Percentiles rank a stretch among this genome's conserved stretches.
phyloP scores from a whole-genome alignment of 2,797 vertebrate species.

The Sebastolobus alascanus region DNA sequence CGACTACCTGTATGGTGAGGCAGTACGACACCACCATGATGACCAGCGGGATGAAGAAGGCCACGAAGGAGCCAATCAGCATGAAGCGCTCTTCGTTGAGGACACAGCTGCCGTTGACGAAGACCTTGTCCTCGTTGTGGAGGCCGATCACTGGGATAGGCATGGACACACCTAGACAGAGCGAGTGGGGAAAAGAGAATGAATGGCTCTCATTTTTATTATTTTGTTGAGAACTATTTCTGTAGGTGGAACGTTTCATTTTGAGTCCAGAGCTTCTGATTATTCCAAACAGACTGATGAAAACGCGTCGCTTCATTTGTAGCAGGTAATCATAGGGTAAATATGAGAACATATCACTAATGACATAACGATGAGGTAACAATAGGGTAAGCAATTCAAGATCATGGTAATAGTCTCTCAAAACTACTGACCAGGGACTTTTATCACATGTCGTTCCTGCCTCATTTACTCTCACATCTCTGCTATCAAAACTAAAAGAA shows the following conservation, averaged over 20 bases:
- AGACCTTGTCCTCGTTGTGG: slow-evolving; percentile 93
- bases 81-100: slow-evolving; percentile 96
- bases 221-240: neutral
- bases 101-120: slow-evolving; percentile 92
- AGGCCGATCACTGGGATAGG: slow-evolving; percentile 97
- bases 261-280: neutral
- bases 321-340: neutral
- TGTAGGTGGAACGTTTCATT: too few species aligned
- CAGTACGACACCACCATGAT: slow-evolving; percentile 99
- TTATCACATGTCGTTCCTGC: too few species aligned
- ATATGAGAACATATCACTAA: neutral
- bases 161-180: slow-evolving; percentile 91
- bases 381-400: too few species aligned
- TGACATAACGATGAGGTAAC: too few species aligned
- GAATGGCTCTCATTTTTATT: neutral
- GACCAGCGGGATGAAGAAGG: slow-evolving; percentile 98
- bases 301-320: neutral
- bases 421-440: too few species aligned
- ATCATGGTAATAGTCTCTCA: too few species aligned
- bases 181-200: slow-evolving; percentile 53
- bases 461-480: too few species aligned
- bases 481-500: too few species aligned
- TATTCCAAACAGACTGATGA: neutral
- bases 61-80: slow-evolving; percentile 97
- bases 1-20: slow-evolving; percentile 89